phyloP scores from a whole-genome alignment of 2,113 vertebrate genomes.

The Cynoglossus semilaevis region DNA sequence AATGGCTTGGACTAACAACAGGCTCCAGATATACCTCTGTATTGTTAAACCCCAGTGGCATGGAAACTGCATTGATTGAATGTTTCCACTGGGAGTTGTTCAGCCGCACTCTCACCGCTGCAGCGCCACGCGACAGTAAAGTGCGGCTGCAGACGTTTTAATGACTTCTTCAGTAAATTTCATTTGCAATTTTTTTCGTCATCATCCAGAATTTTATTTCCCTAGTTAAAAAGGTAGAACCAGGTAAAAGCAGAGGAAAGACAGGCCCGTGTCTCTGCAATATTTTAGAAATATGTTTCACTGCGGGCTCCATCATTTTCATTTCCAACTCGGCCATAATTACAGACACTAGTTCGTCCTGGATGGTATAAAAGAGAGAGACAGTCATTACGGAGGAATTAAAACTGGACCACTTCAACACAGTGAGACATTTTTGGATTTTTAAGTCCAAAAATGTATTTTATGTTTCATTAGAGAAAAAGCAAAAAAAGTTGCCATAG shows the following conservation, averaged over 20 bases:
- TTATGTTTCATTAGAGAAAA: no score
- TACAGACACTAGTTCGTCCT: conserved; percentile 5
- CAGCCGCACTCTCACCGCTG: neutral
- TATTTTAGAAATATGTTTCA: neutral
- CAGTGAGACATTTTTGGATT: neutral
- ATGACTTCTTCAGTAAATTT: conserved; percentile 3
- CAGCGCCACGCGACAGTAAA: neutral
- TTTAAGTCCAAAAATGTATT: no score
- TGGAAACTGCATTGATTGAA: conserved; percentile 7
- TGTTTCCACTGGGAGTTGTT: conserved; percentile 4
- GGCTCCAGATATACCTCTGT: conserved; percentile 12
- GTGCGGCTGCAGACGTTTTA: neutral
- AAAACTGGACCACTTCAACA: neutral
- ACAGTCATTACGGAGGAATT: neutral
- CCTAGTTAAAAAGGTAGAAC: neutral
- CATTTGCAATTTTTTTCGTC: neutral
- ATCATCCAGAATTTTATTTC: neutral
- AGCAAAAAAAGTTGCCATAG: no score
- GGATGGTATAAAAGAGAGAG: conserved; percentile 10
- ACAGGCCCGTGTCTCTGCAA: neutral
- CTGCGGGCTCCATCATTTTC: neutral
- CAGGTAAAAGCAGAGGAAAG: neutral
- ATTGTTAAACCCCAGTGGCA: conserved; percentile 5
- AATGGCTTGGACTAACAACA: conserved; percentile 26
- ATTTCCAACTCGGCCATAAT: neutral